Percentiles rank a stretch among this genome's conserved stretches.
phyloP scores from a whole-genome alignment of 2,113 vertebrate genomes.

The Danionella cerebrum region DNA sequence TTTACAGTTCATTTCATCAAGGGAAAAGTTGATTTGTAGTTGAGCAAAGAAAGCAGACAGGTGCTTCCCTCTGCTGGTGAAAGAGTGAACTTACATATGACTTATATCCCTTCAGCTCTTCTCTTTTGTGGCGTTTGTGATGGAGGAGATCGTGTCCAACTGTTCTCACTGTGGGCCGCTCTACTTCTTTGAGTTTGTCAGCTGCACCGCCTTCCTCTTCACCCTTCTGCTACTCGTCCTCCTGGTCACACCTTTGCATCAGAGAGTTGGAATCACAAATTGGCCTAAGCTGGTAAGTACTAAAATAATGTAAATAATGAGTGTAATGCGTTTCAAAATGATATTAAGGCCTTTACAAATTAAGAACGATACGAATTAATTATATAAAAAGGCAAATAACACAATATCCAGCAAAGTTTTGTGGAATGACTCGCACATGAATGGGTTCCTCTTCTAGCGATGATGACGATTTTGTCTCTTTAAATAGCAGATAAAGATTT shows the following conservation, averaged over 20 bases:
- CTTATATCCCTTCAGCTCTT: constrained; percentile 61
- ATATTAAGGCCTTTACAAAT: neutral
- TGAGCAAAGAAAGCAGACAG: neutral
- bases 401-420: no score
- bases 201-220: constrained; percentile 81
- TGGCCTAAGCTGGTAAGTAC: constrained; percentile 64
- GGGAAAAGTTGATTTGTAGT: neutral
- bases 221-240: constrained; percentile 68
- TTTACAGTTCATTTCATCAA: no score
- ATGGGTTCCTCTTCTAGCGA: no score
- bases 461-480: no score
- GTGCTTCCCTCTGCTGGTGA: neutral
- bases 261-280: constrained; percentile 52
- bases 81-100: constrained; percentile 22
- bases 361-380: no score
- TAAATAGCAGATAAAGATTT: no score
- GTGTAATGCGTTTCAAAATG: neutral
- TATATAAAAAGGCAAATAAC: no score
- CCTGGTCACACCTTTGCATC: constrained; percentile 59
- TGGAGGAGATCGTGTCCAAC: constrained; percentile 73
- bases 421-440: no score
- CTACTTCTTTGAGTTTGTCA: constrained; percentile 88
- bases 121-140: constrained; percentile 77
- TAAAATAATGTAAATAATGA: neutral
- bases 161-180: constrained; percentile 66